phyloP scores from a whole-genome alignment of 2,113 vertebrate species.

The Cettia cetti region DNA sequence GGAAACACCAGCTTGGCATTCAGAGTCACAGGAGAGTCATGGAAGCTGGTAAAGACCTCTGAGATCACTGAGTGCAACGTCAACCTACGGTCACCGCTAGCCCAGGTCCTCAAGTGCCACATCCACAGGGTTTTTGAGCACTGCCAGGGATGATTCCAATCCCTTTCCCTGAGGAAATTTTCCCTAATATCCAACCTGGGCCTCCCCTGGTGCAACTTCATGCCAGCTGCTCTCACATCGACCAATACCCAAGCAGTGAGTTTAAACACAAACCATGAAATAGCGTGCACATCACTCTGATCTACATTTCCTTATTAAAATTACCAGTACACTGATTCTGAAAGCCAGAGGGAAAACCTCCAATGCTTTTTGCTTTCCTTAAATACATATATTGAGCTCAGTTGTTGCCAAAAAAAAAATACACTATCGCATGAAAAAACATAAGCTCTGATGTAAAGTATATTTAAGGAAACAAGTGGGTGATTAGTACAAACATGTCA shows the following conservation, averaged over 20 bases:
- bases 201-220: not conserved
- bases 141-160: not conserved
- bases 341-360: not conserved
- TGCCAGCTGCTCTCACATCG: not conserved
- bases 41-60: not conserved
- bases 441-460: not conserved
- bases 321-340: not conserved
- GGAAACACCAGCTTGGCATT: not conserved
- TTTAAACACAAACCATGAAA: not conserved
- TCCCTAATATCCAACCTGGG: not conserved
- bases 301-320: not conserved
- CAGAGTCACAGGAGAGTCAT: fast-evolving
- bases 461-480: not conserved
- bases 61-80: fast-evolving
- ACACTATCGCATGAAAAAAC: not conserved
- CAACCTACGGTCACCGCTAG: fast-evolving
- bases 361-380: not conserved
- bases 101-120: not conserved
- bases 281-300: not conserved
- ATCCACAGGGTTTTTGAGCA: fast-evolving
- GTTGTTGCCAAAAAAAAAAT: not conserved
- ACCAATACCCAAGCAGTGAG: not conserved
- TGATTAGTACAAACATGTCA: not conserved
- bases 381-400: not conserved
- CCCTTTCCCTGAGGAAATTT: fast-evolving